Evolutionary conservation across 1,140 invertebrate genomes (phyloP).

Genomic region (Euwallacea fornicatus): DNA sequence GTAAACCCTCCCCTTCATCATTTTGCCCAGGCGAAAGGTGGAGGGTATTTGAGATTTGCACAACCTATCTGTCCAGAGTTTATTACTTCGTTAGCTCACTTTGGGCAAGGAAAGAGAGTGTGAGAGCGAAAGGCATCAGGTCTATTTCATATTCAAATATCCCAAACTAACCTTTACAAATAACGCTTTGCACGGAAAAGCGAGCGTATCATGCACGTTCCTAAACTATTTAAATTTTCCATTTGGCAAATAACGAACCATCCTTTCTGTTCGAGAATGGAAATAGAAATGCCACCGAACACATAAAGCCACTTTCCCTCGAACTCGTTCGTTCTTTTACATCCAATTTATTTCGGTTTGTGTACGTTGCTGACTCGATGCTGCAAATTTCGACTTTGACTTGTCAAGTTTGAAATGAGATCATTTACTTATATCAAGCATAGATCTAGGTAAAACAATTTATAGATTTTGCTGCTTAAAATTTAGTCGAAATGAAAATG

Average conservation of each 20-base stretch:
- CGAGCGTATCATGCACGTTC: conserved; percentile 26
- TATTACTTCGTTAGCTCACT: too few relatives aligned
- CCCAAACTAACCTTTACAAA: conserved; percentile 18
- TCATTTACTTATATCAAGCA: too few relatives aligned
- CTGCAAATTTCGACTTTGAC: conserved; percentile 2
- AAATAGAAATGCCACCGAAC: conserved; percentile 30
- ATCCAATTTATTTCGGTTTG: conserved; percentile 10
- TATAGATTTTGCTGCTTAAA: too few relatives aligned
- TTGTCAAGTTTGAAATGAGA: too few relatives aligned
- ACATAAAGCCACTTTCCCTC: conserved; percentile 24
- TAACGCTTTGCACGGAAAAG: conserved; percentile 17
- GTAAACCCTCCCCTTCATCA: too few relatives aligned
- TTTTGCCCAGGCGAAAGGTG: too few relatives aligned
- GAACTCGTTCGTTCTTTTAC: conserved; percentile 6
- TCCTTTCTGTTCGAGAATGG: conserved; percentile 26
- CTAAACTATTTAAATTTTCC: conserved; percentile 32
- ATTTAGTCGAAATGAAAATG: too few relatives aligned
- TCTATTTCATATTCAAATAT: conserved; percentile 12
- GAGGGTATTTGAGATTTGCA: too few relatives aligned
- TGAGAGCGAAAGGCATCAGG: too few relatives aligned
- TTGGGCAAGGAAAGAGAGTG: too few relatives aligned
- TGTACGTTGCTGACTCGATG: background rate
- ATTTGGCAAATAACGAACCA: conserved; percentile 25
- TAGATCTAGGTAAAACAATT: too few relatives aligned
- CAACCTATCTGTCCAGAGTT: too few relatives aligned